phyloP scores from a whole-genome alignment of 2,888 invertebrate genomes.

The Caenorhabditis sp. region DNA sequence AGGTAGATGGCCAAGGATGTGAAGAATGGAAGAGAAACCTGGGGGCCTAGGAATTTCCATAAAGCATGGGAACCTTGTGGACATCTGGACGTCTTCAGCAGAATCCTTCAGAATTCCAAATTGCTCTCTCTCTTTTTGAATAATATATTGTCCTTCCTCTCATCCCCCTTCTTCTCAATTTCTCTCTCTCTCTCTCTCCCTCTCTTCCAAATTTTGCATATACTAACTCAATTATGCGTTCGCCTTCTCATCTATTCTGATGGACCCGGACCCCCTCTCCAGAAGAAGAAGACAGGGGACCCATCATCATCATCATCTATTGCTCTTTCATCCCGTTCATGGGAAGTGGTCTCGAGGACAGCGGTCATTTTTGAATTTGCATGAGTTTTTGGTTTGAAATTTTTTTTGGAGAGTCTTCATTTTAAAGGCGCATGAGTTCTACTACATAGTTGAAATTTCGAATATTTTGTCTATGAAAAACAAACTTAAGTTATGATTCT shows the following conservation, averaged over 20 bases:
- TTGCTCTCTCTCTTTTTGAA: constrained; percentile 9
- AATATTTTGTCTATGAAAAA: background rate
- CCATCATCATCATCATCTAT: constrained; percentile 15
- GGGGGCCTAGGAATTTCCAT: too few species aligned
- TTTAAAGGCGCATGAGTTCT: too few species aligned
- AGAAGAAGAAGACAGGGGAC: too few species aligned
- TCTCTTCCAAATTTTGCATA: constrained; percentile 28
- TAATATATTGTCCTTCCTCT: constrained; percentile 9
- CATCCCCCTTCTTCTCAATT: background rate
- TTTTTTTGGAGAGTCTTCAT: background rate
- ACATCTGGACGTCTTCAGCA: background rate
- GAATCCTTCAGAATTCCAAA: constrained; percentile 9
- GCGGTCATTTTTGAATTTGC: background rate
- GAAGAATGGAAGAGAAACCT: too few species aligned
- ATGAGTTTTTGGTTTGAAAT: background rate
- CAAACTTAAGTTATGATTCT: too few species aligned
- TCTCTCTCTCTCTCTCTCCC: background rate
- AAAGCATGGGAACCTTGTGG: too few species aligned
- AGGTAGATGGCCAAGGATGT: too few species aligned
- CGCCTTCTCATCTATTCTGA: constrained; percentile 30
- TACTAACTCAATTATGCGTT: constrained; percentile 54
- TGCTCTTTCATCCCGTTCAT: background rate
- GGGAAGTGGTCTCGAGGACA: too few species aligned
- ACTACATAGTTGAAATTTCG: too few species aligned
- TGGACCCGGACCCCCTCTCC: background rate